These are phyloP conservation scores for Bombus haemorrhoidalis DNA, from an alignment of 1,140 invertebrate species.

Conservation along the genomic window DNA sequence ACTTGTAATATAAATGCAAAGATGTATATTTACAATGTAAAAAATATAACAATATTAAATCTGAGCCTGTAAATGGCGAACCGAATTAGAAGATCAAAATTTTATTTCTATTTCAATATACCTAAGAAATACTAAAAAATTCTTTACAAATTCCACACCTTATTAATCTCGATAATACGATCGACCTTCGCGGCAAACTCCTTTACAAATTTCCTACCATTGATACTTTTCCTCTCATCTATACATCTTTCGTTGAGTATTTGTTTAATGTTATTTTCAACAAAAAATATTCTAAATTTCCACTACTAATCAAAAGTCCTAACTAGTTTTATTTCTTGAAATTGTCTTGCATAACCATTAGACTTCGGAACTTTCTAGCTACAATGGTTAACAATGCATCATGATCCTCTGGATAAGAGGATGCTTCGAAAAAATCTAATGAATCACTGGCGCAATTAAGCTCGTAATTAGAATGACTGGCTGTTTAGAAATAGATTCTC, in stretches of 20 bases:
- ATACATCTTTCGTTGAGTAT: background rate
- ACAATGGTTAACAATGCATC: background rate
- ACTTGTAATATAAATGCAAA: conserved; percentile 7
- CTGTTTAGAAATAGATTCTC: background rate
- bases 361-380: background rate
- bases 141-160: background rate
- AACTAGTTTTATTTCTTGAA: background rate
- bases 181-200: too few relatives aligned
- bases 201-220: background rate
- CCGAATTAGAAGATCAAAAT: background rate
- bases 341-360: background rate
- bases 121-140: background rate
- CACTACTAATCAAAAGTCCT: background rate
- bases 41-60: background rate
- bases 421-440: background rate
- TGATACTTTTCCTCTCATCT: background rate
- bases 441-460: conserved; percentile 18
- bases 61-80: background rate
- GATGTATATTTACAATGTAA: background rate
- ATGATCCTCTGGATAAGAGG: background rate
- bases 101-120: background rate
- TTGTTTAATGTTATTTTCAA: background rate
- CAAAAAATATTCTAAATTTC: background rate
- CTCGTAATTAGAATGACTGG: conserved; percentile 34
- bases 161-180: background rate